phyloP scores from a whole-genome alignment of 2,888 invertebrate species.

The Polydrusus tereticollis region DNA sequence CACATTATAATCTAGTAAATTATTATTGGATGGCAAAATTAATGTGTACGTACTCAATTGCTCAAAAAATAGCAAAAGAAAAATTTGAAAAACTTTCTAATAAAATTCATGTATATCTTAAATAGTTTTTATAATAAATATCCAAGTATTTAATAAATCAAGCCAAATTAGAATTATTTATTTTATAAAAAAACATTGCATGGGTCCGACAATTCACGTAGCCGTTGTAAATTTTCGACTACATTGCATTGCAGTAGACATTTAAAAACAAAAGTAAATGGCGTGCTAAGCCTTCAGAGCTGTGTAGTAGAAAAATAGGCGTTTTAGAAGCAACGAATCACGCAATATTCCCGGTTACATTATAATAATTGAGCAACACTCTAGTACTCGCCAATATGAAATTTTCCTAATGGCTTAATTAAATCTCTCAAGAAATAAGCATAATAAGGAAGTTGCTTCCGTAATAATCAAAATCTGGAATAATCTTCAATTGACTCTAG shows the following conservation, averaged over 20 bases:
- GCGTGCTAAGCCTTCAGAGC: slow-evolving; percentile 13
- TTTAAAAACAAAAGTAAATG: slow-evolving; percentile 18
- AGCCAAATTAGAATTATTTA: not conserved
- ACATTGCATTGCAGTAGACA: slow-evolving; percentile 12
- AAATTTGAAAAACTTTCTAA: too few relatives aligned
- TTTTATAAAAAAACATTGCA: not conserved
- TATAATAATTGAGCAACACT: slow-evolving; percentile 16
- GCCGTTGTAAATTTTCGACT: slow-evolving; percentile 7
- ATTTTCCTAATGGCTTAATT: slow-evolving; percentile 6
- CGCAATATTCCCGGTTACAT: slow-evolving; percentile 1
- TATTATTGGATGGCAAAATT: too few relatives aligned
- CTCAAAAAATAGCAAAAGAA: too few relatives aligned
- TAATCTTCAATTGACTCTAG: too few relatives aligned
- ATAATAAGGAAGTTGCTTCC: too few relatives aligned
- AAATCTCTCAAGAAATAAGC: not conserved
- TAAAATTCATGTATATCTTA: too few relatives aligned
- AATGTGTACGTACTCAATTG: too few relatives aligned
- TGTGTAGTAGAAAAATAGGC: slow-evolving; percentile 11
- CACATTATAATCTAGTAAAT: too few relatives aligned
- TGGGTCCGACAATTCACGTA: not conserved
- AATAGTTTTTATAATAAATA: too few relatives aligned
- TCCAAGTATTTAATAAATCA: too few relatives aligned
- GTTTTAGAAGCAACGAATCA: not conserved
- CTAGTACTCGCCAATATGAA: not conserved
- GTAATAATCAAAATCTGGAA: too few relatives aligned